Base-by-base conservation (phyloP, 2,113 vertebrate species). In the Notothenia rossii region DNA sequence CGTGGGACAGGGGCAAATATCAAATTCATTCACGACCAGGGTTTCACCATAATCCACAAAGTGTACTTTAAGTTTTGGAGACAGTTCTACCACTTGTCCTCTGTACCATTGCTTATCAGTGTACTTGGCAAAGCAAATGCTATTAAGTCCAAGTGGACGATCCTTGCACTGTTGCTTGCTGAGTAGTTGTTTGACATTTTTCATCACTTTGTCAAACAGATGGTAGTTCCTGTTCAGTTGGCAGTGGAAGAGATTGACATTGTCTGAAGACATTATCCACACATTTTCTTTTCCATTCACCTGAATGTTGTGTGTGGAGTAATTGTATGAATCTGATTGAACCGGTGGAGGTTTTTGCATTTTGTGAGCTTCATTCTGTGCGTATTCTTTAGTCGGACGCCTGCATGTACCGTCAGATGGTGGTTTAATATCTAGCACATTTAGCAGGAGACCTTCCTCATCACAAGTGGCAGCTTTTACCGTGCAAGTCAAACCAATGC, bases 21-120 rank as follows among this genome's bases (percentile, higher is more conserved):
- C 86, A 15, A 93, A 93, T 53, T 88, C 64, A 33, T 92, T 89
- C 66, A 97, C 66, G 14, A 36, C 13, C 49, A 95, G 87, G 13
- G 91, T 94, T 65, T 96, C 94, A 5, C 97, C 98, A 85, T 94
- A 97, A 84, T 99, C 98, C 75, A 99, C 96, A 94, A 98, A 98
- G 56, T 96, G 93, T 10, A 97, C 93, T 76, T 92, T 85, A 0
- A 74, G 84, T 13, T 82, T 89, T 2, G 94, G 92, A 2, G 93
- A 86, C 33, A 80, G 84, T 72, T 91, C 92, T 29, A 68, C 86
- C 53, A 97, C 86, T 61, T 95, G 73, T 61, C 94, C 97, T 78
- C 98, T 95, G 22, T 96, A 96, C 98, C 97, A 99, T 22, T 93
- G 87, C 43, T 90, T 81, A 77, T 98, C 96, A 3, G 70, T 89